Evolutionary conservation across 2,888 invertebrate genomes (phyloP).

Genomic region (Serrognathus titanus): DNA sequence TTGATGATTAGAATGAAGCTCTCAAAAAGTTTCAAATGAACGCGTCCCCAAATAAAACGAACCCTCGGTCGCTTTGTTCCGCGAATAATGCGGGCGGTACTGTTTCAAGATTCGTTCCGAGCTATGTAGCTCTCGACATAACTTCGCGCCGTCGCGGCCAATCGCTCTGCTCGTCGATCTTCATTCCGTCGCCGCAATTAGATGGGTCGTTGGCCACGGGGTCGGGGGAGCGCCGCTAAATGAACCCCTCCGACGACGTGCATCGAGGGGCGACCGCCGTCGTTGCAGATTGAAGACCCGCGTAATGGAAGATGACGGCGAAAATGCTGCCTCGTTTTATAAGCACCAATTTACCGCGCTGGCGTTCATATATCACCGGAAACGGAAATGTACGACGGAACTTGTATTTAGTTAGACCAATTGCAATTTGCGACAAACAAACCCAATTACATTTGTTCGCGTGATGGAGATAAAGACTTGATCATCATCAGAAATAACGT

Average conservation of each 20-base stretch:
- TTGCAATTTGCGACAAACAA: too few species aligned
- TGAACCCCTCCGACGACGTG: constrained; percentile 23
- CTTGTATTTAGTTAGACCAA: neutral
- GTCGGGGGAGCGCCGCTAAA: constrained; percentile 21
- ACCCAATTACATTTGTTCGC: too few species aligned
- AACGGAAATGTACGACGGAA: constrained; percentile 17
- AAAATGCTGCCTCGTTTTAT: constrained; percentile 36
- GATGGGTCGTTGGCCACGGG: constrained; percentile 63
- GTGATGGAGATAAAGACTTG: too few species aligned
- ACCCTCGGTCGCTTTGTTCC: too few species aligned
- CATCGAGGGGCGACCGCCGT: constrained; percentile 32
- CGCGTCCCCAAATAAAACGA: too few species aligned
- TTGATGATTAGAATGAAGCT: too few species aligned
- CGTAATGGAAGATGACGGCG: constrained; percentile 45
- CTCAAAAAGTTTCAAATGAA: too few species aligned
- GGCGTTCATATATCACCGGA: constrained; percentile 32
- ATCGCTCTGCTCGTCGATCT: constrained; percentile 67
- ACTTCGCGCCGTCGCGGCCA: constrained; percentile 51
- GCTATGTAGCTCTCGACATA: neutral
- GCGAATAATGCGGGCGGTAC: neutral
- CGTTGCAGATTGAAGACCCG: constrained; percentile 37
- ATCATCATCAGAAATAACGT: too few species aligned
- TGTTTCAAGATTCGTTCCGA: neutral
- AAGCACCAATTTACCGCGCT: constrained; percentile 32
- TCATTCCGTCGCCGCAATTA: constrained; percentile 68